A percentile compares a stretch with the other conserved stretches of the same genome.
phyloP scores from a whole-genome alignment of 1,140 invertebrate genomes.

The Drosophila arizonae region DNA sequence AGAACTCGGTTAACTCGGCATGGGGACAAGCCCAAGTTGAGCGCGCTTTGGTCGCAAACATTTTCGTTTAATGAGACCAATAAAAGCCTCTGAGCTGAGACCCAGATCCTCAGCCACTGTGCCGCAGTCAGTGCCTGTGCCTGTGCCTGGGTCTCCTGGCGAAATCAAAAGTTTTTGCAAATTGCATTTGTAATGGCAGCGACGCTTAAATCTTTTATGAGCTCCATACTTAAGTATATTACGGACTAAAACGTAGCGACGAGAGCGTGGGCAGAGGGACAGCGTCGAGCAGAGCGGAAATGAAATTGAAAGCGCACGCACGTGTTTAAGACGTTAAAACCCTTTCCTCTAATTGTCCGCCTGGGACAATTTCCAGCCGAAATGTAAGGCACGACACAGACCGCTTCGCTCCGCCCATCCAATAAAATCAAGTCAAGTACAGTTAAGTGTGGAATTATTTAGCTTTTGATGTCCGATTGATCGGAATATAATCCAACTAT shows the following conservation, averaged over 20 bases:
- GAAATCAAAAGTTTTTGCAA: constrained; percentile 78
- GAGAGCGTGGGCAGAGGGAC: neutral
- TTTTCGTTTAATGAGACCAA: constrained; percentile 77
- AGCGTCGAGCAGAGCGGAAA: constrained; percentile 32
- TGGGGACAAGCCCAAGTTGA: constrained; percentile 17
- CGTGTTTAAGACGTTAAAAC: constrained; percentile 62
- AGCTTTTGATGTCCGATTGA: neutral
- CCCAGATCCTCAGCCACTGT: too few species aligned
- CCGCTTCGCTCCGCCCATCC: neutral
- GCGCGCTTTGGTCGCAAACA: constrained; percentile 48
- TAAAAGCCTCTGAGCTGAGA: constrained; percentile 58
- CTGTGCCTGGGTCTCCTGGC: constrained; percentile 15
- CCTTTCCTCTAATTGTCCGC: constrained; percentile 72
- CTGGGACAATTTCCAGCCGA: constrained; percentile 57
- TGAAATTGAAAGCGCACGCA: constrained; percentile 75
- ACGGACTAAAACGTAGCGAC: neutral
- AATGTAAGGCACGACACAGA: constrained; percentile 1
- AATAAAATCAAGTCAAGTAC: constrained; percentile 4
- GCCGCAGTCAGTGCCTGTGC: constrained; percentile 11
- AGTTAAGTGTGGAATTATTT: neutral
- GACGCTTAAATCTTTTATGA: constrained; percentile 78
- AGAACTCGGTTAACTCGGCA: neutral
- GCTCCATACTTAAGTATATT: constrained; percentile 54
- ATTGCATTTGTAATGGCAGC: constrained; percentile 76
- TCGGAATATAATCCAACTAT: neutral